Evolutionary conservation across 2,113 vertebrate genomes (phyloP).

Genomic region (Blennius ocellaris): DNA sequence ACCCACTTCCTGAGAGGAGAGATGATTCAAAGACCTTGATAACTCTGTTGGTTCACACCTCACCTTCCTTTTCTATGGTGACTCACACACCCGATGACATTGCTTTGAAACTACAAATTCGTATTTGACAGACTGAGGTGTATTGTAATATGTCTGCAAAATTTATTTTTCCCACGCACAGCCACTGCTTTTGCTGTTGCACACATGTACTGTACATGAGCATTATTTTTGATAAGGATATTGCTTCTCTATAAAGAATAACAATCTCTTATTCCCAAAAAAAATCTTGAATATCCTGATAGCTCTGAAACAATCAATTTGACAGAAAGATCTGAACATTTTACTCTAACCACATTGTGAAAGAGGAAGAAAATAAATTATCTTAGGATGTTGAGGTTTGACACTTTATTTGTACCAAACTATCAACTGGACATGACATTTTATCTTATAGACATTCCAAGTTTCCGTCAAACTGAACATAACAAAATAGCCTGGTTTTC

Average conservation of each 20-base stretch:
- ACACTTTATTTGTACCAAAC: background rate
- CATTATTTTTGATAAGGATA: background rate
- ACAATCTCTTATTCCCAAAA: background rate
- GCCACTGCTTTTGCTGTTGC: constrained; percentile 7
- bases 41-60: constrained; percentile 47
- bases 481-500: background rate
- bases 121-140: constrained; percentile 20
- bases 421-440: too few species aligned
- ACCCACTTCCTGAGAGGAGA: constrained; percentile 12
- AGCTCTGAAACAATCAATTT: too few species aligned
- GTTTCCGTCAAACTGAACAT: background rate
- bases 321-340: too few species aligned
- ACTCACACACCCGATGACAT: constrained; percentile 26
- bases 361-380: background rate
- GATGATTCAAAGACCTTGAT: constrained; percentile 53
- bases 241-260: background rate
- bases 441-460: too few species aligned
- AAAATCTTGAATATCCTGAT: background rate
- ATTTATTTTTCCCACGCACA: constrained; percentile 5
- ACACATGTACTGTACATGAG: constrained; percentile 1
- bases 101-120: constrained; percentile 39
- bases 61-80: constrained; percentile 30
- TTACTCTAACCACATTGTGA: background rate
- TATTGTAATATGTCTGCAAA: constrained; percentile 28
- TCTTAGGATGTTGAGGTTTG: background rate